phyloP scores from a whole-genome alignment of 2,797 vertebrate species.

The Pantherophis vulpinus region DNA sequence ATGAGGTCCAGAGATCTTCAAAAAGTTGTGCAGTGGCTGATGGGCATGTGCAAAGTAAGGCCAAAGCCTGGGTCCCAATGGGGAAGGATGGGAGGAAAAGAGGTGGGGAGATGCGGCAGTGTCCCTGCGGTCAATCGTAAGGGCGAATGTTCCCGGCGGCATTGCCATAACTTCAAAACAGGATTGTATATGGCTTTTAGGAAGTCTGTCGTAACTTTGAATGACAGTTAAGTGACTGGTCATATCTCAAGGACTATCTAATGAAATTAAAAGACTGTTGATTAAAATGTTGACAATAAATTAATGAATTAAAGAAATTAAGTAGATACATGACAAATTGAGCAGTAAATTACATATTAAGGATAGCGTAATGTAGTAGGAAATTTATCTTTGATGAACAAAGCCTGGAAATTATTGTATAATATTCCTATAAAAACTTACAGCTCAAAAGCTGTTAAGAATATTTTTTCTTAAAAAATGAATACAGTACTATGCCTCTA shows the following conservation, averaged over 20 bases:
- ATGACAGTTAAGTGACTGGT: not conserved
- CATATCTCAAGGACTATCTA: not conserved
- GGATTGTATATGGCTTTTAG: not conserved
- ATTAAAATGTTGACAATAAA: not conserved
- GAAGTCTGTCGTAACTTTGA: not conserved
- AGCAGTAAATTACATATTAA: constrained; percentile 13
- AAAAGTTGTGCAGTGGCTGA: too few relatives aligned
- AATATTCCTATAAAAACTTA: constrained; percentile 47
- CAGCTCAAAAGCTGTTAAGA: constrained; percentile 46
- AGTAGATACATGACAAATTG: not conserved
- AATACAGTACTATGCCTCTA: constrained; percentile 23
- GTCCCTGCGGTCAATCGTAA: not conserved
- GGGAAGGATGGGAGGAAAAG: not conserved
- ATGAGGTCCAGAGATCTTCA: too few relatives aligned
- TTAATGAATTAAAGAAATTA: not conserved
- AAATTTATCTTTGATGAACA: constrained; percentile 7
- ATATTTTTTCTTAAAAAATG: constrained; percentile 36
- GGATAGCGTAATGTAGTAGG: constrained; percentile 21
- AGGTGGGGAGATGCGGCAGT: not conserved
- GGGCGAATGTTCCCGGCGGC: not conserved
- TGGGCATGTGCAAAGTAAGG: too few relatives aligned
- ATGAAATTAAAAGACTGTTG: not conserved
- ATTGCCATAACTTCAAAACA: not conserved
- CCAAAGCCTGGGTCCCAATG: too few relatives aligned
- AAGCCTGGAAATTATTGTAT: constrained; percentile 45